A percentile compares a stretch with the other conserved stretches of the same genome.
Evolutionary conservation across 2,888 invertebrate genomes (phyloP).

Genomic region (Ecliptopera silaceata): DNA sequence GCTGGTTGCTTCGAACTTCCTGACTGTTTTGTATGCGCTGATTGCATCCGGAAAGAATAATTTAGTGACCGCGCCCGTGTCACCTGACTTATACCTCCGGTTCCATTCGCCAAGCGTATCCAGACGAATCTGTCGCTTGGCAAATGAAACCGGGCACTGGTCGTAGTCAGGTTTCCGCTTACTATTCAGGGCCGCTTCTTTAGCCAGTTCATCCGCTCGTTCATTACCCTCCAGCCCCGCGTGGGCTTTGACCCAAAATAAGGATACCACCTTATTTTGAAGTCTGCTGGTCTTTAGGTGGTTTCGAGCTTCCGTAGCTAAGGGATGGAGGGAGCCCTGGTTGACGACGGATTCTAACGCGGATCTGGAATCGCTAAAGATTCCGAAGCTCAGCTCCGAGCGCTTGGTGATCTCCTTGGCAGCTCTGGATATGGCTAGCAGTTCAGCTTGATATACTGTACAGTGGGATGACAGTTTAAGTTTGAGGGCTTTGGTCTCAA

Average conservation of each 20-base stretch:
- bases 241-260: conserved; percentile 21
- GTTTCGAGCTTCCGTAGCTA: background rate
- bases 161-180: conserved; percentile 14
- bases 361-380: conserved; percentile 18
- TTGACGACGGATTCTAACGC: background rate
- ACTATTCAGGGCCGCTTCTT: conserved; percentile 1
- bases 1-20: background rate
- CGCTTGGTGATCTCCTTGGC: background rate
- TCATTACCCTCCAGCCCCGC: conserved; percentile 19
- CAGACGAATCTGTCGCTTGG: conserved; percentile 9
- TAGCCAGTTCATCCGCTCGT: conserved; percentile 15
- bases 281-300: background rate
- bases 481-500: conserved; percentile 3
- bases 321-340: conserved; percentile 6
- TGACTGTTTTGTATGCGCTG: background rate
- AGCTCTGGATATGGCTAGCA: conserved; percentile 2
- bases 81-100: background rate
- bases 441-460: conserved; percentile 15
- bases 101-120: conserved; percentile 11
- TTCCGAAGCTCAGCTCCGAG: background rate
- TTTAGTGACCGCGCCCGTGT: conserved; percentile 3
- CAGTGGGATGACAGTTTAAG: conserved; percentile 11
- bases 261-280: background rate
- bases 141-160: conserved; percentile 11
- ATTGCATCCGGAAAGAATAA: conserved; percentile 13